Evolutionary conservation across 2,797 vertebrate species (phyloP).

Genomic region (Pseudochromis fuscus): DNA sequence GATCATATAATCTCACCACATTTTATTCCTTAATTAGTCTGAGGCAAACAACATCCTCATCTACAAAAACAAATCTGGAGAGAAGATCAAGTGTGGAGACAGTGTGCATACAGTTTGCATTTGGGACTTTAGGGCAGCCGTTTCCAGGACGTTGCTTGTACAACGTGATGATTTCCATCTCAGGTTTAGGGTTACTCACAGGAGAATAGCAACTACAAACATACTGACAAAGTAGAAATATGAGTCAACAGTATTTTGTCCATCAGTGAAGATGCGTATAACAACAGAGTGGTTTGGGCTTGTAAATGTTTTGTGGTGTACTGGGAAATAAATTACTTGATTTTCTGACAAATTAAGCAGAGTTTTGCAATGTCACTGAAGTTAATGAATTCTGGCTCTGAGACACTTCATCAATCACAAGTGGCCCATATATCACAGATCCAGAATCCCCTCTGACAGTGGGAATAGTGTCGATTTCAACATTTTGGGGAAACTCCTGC

Average conservation of each 20-base stretch:
- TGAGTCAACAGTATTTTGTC: not conserved
- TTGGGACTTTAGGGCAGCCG: conserved; percentile 9
- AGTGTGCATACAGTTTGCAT: not conserved
- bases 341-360: conserved; percentile 32
- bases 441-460: conserved; percentile 32
- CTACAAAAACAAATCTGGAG: conserved; percentile 20
- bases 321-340: conserved; percentile 20
- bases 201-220: not conserved
- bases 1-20: conserved; percentile 25
- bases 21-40: conserved; percentile 40
- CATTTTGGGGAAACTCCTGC: conserved; percentile 55
- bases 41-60: conserved; percentile 11
- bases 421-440: conserved; percentile 31
- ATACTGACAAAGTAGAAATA: not conserved
- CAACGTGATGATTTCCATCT: conserved; percentile 1
- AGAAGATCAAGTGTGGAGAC: not conserved
- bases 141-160: conserved; percentile 14
- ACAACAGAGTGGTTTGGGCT: conserved; percentile 4
- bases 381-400: conserved; percentile 15
- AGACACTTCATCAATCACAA: conserved; percentile 36
- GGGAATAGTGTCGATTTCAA: conserved; percentile 67
- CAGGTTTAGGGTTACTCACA: conserved; percentile 15
- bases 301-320: not conserved
- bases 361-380: conserved; percentile 34
- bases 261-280: not conserved